Conservation (phyloP, 2,797 vertebrate genomes). For the Glyptemys insculpta region DNA sequence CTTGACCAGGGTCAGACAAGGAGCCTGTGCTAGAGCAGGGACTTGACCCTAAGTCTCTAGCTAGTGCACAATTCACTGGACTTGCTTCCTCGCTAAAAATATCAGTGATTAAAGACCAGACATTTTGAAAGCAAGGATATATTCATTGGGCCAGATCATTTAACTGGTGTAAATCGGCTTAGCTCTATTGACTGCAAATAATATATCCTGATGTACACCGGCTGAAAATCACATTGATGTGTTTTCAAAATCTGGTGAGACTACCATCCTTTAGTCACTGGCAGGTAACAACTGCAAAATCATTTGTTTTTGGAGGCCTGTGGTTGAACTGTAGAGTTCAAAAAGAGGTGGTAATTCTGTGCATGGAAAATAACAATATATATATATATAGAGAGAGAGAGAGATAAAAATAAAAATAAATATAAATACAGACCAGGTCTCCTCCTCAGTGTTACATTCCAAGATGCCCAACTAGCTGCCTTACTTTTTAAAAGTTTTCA, state of each 20-base stretch:
- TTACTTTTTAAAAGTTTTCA: not conserved
- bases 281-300: constrained; percentile 25
- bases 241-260: not conserved
- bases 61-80: not conserved
- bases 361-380: not conserved
- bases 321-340: not conserved
- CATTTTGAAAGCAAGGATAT: not conserved
- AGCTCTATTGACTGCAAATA: constrained; percentile 23
- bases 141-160: not conserved
- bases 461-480: not conserved
- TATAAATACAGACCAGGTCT: not conserved
- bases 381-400: not conserved
- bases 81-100: not conserved
- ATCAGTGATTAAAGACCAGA: not conserved
- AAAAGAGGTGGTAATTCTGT: not conserved
- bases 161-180: not conserved
- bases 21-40: not conserved
- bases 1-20: not conserved
- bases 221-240: not conserved
- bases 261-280: not conserved
- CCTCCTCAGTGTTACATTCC: not conserved
- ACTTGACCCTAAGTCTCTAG: not conserved
- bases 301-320: constrained; percentile 2
- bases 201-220: not conserved
- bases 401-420: not conserved